These are phyloP conservation scores for Andrena cerasifolii DNA, from an alignment of 1,140 invertebrate genomes.

Conservation along the genomic window DNA sequence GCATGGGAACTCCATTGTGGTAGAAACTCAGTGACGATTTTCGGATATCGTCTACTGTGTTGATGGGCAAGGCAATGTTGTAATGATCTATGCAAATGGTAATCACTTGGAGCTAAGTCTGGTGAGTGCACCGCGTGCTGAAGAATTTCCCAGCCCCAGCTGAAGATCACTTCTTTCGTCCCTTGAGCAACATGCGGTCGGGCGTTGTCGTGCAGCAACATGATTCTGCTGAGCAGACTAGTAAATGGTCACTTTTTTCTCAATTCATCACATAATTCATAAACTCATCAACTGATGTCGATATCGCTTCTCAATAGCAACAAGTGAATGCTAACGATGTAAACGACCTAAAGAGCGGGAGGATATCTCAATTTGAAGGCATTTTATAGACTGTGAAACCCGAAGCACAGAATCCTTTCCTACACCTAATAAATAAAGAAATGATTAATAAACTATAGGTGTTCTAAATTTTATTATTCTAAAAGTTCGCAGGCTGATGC, in stretches of 20 bases:
- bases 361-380: too few species aligned
- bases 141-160: not conserved
- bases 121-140: not conserved
- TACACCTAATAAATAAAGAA: too few species aligned
- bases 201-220: not conserved
- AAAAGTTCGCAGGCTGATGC: too few species aligned
- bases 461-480: too few species aligned
- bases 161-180: not conserved
- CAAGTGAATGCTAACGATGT: too few species aligned
- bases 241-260: not conserved
- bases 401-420: too few species aligned
- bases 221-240: not conserved
- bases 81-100: too few species aligned
- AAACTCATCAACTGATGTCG: not conserved
- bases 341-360: too few species aligned
- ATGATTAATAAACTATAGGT: too few species aligned
- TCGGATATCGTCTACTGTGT: not conserved
- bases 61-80: not conserved
- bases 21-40: not conserved
- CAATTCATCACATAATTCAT: not conserved
- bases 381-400: too few species aligned
- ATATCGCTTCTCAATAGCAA: not conserved
- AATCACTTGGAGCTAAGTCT: not conserved
- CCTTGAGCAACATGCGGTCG: not conserved
- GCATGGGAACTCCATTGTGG: not conserved